Evolutionary conservation across 53 echinoderm and acorn worm genomes (phyloP).

Genomic region (Holothuria scabra): DNA sequence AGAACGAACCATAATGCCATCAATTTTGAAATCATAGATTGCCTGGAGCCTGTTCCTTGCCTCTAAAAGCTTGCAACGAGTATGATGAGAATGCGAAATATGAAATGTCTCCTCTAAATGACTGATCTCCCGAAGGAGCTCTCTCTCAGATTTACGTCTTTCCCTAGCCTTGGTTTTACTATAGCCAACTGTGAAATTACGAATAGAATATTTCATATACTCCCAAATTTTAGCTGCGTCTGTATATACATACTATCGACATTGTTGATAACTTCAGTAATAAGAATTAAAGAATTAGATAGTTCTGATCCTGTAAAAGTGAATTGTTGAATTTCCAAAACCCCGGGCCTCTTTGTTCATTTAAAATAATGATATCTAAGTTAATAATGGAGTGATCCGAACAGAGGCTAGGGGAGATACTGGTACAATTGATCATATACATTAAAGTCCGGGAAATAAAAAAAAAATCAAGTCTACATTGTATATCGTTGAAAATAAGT

Average conservation of each 20-base stretch:
- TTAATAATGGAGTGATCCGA: constrained; percentile 41
- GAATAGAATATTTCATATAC: constrained; percentile 31
- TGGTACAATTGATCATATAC: no score
- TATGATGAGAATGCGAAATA: neutral
- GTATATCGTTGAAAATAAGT: no score
- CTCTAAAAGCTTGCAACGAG: neutral
- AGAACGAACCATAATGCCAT: constrained; percentile 32
- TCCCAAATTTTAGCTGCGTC: constrained; percentile 5
- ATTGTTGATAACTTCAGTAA: no score
- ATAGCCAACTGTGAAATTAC: neutral
- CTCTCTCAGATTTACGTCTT: neutral
- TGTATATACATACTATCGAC: neutral
- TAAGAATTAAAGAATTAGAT: neutral
- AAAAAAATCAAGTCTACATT: no score
- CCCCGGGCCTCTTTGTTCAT: constrained; percentile 15
- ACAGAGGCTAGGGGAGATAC: neutral
- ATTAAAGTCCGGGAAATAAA: no score
- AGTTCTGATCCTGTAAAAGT: no score
- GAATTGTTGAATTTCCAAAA: constrained; percentile 32
- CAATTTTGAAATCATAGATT: constrained; percentile 15
- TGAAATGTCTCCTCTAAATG: neutral
- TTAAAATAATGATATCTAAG: neutral
- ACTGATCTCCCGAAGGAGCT: neutral
- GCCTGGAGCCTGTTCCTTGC: constrained; percentile 9
- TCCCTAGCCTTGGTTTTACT: constrained; percentile 35